Evolutionary conservation across 2,888 invertebrate genomes (phyloP).

Genomic region (Himalopsyche japonica): DNA sequence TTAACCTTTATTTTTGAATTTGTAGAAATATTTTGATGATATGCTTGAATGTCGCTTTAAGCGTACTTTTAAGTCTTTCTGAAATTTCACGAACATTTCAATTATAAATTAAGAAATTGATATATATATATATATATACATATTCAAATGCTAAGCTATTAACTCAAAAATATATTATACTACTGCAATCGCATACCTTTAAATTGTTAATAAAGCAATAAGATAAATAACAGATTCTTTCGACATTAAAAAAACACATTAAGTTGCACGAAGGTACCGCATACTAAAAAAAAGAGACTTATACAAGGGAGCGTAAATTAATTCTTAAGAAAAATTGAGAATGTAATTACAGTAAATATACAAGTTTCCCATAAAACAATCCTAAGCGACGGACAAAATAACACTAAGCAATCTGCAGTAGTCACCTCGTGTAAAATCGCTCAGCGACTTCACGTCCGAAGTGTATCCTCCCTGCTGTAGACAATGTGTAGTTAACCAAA

Average conservation of each 20-base stretch:
- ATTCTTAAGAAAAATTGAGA: conserved; percentile 15
- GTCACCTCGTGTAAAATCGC: not conserved
- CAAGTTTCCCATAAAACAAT: conserved; percentile 24
- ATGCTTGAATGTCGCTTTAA: no score
- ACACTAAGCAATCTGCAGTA: not conserved
- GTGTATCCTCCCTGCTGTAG: conserved; percentile 6
- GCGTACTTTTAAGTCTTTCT: no score
- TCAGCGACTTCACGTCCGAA: not conserved
- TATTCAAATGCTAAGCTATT: no score
- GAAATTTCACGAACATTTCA: no score
- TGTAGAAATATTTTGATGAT: no score
- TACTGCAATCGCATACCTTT: no score
- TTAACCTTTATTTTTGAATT: no score
- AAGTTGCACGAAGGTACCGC: not conserved
- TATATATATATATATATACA: no score
- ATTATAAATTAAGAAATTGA: no score
- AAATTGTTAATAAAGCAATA: not conserved
- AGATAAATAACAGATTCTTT: not conserved
- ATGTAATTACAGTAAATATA: conserved; percentile 27
- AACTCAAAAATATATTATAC: no score
- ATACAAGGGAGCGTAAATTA: conserved; percentile 7
- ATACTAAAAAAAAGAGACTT: not conserved
- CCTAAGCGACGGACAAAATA: conserved; percentile 10
- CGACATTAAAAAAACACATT: not conserved
- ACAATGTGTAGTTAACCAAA: not conserved